These are phyloP conservation scores for Alentia gelatinosa DNA, from an alignment of 2,888 invertebrate species.

Conservation along the genomic window DNA sequence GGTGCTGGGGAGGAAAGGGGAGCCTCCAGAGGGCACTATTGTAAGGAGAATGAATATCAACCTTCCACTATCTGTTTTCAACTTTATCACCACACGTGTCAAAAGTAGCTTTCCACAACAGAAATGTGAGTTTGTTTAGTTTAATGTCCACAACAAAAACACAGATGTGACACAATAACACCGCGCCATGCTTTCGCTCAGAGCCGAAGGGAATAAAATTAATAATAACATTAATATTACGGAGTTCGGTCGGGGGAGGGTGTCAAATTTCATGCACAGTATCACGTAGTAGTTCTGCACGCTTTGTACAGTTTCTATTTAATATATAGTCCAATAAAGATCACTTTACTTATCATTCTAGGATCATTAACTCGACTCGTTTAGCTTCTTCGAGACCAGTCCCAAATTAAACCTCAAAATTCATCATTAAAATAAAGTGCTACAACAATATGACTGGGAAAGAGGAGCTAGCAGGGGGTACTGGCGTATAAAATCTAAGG, in stretches of 20 bases:
- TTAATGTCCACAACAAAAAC: too few species aligned
- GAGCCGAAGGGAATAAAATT: conserved; percentile 3
- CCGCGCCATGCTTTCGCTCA: background rate
- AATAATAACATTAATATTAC: background rate
- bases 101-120: too few species aligned
- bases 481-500: background rate
- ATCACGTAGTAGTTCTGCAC: conserved; percentile 47
- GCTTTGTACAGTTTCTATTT: conserved; percentile 25
- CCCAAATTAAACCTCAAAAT: conserved; percentile 19
- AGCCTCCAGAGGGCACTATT: too few species aligned
- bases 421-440: background rate
- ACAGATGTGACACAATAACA: too few species aligned
- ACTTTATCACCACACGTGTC: too few species aligned
- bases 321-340: background rate
- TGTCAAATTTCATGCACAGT: background rate
- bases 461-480: background rate
- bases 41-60: too few species aligned
- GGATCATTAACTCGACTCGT: background rate
- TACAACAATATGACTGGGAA: conserved; percentile 7
- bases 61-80: too few species aligned
- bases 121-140: too few species aligned
- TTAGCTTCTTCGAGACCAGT: background rate
- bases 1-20: too few species aligned
- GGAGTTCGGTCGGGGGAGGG: background rate
- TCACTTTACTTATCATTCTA: conserved; percentile 28